Base-by-base conservation (phyloP, 2,888 invertebrate species). In the Eustalomyia histrio region DNA sequence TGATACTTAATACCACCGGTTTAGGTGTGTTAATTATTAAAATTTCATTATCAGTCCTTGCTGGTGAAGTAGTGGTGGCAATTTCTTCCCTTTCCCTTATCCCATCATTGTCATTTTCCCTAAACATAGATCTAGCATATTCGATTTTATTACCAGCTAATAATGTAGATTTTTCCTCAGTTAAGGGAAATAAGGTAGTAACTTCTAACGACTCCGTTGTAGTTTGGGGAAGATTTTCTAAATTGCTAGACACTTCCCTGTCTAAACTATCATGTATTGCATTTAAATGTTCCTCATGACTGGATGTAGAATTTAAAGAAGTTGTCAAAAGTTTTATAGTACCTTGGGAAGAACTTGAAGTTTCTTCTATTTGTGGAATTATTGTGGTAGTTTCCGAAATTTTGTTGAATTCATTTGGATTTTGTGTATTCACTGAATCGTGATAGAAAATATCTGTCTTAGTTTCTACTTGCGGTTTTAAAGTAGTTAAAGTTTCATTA, bases 41-140 rank as follows among this genome's bases (percentile, higher is more conserved):
- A 53, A 53, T n/a, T 39, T 61, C 58, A 43, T 75, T 64, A 21
- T 60, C n/a, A 24, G 57, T 33, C 10, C 29, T 1, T 16, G 50
- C 6, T 0, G 21, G 39, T 12, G 16, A 53, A 1, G 39, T 73
- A 14, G 64, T 79, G 8, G 55, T 9, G 1, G n/a, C n/a, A n/a
- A n/a, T n/a, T n/a, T 58, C 57, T 58, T 55, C 24, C 5, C 17
- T 18, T 58, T 55, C 18, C 21, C 21, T n/a, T 39, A 12, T 1
- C 39, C 12, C 39, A 2, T 53, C 65, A 16, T 55, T 39, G 0
- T 35, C 65, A 33, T 52, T 47, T 18, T 53, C 24, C 10, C 7
- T 68, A 43, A 43, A 57, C 61, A 81, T 63, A 16, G 81, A 65
- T 24, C 74, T 57, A 9, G 65, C 74, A 61, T 71, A 16, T 43